Evolutionary conservation across 1,140 invertebrate genomes (phyloP), one percentile per base, ranked within the genome.

Genomic region (Drosophila busckii): DNA sequence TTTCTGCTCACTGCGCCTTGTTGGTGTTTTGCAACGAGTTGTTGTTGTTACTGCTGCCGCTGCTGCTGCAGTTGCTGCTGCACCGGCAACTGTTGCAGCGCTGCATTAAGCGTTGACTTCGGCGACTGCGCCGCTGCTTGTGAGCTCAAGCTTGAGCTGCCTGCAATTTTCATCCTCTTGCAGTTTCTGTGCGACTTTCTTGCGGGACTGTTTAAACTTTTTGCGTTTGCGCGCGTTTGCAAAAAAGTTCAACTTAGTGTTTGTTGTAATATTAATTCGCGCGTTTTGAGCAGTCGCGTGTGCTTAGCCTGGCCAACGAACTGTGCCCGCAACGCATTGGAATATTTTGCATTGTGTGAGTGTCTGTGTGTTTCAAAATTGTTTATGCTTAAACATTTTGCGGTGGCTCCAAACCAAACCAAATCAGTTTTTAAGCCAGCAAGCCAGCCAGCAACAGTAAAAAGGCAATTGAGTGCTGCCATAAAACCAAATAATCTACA

Each of bases 111-210:
- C 46, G 20, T 19, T 45, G 46, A 45, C 56, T 61, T 52, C 56
- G 49, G 16, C 42, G 44, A 40, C 48, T 55, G n/a, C 41, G 66
- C 34, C 28, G 37, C 7, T 7, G 41, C 23, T 29, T 40, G 32
- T 17, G 42, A 52, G 62, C 42, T 56, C 32, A 37, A 52, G 62
- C 42, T 56, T 29, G 55, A 82, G 69, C 69, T 78, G 68, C 67
- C 67, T 82, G 75, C 75, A 82, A 75, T 82, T 82, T 82, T 61
- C 52, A 78, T 83, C 71, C 83, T 78, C 83, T 82, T 85, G 83
- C 83, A 85, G 83, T 85, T 85, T 85, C 75, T 83, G 70, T 83
- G 84, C 83, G 83, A 76, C 83, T 85, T 85, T 85, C 83, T 85
- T 85, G 83, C 83, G 83, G 83, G 83, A 85, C 71, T 85, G 83